Evolutionary conservation across 1,140 invertebrate species (phyloP).

Genomic region (Platyscapa corneri): DNA sequence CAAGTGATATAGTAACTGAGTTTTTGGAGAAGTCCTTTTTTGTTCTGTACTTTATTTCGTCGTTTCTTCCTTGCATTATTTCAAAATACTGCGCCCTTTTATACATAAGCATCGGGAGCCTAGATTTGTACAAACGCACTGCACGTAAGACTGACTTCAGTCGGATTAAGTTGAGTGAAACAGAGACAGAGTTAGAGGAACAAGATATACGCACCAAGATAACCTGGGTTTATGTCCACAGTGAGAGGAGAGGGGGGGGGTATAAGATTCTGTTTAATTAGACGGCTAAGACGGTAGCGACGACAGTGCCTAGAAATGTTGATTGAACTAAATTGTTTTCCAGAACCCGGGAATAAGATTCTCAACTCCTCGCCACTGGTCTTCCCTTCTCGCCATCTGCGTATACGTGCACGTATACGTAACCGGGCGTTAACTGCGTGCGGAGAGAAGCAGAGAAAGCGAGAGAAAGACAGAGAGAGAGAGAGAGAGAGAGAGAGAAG

Average conservation of each 20-base stretch:
- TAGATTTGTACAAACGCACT: conserved; percentile 4
- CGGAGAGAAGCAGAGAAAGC: background rate
- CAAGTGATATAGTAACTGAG: background rate
- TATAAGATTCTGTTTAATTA: conserved; percentile 70
- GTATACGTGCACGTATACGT: conserved; percentile 10
- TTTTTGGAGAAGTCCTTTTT: background rate
- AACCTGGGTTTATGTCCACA: conserved; percentile 71
- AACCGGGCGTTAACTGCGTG: conserved; percentile 52
- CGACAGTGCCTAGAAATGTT: conserved; percentile 70
- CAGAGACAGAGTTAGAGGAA: conserved; percentile 60
- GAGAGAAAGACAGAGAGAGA: no score
- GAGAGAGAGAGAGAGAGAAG: conserved; percentile 29
- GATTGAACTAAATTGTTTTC: conserved; percentile 76
- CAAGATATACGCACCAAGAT: conserved; percentile 69
- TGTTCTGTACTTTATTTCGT: background rate
- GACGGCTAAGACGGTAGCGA: conserved; percentile 70
- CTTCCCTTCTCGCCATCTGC: background rate
- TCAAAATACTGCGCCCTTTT: background rate
- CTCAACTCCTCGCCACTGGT: conserved; percentile 30
- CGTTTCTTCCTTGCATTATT: conserved; percentile 9
- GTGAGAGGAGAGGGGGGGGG: conserved; percentile 64
- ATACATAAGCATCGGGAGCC: background rate
- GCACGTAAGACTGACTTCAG: conserved; percentile 52
- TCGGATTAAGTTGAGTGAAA: conserved; percentile 66
- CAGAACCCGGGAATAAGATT: conserved; percentile 60